Base-by-base conservation (phyloP, 2,113 vertebrate genomes). In the Promerops cafer region DNA sequence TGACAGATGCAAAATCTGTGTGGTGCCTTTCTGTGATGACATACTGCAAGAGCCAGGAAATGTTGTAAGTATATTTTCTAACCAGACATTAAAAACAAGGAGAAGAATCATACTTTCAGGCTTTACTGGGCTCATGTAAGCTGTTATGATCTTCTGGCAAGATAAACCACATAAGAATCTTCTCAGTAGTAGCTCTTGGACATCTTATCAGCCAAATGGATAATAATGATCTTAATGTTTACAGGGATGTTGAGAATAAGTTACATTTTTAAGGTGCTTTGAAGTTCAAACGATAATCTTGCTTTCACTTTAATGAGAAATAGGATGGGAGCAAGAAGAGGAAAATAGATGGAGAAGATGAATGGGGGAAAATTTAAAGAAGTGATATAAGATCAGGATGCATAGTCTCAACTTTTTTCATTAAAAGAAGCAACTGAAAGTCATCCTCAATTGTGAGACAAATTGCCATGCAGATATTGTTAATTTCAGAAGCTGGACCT, bases 21-120 rank as follows among this genome's bases (percentile, higher is more conserved):
- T 92, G 90, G 49, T 94, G 44, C 75, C 54, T 93, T 94, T 90
- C 75, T 88, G 49, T 64, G 86, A 94, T 95, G 85, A 75, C 60
- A 91, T 68, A 10, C 33, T 92, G 37, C 23, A 68, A 95, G 49
- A 96, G 88, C 69, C 83, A 96, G 57, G 74, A 92, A 83, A 78
- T 40, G 24, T n/a, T 87, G 6, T 66, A 90, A 82, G 59, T 91
- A 1, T 90, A 45, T 82, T 94, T 94, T 92, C 69, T 56, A 93
- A 92, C 27, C 49, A 90, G 40, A 68, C 76, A 40, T 64, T 71
- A 83, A 89, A 94, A 97, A 86, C 76, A 68, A 27, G 44, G 53
- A 49, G 40, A 71, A 90, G 60, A 95, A 74, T 76, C 60, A 54
- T 68, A 22, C 47, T 93, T 94, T 10, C 45, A 86, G 76, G 19